Evolutionary conservation across 1,140 invertebrate species (phyloP), one percentile per base, ranked within the genome.

Genomic region (Calliopsis andreniformis): DNA sequence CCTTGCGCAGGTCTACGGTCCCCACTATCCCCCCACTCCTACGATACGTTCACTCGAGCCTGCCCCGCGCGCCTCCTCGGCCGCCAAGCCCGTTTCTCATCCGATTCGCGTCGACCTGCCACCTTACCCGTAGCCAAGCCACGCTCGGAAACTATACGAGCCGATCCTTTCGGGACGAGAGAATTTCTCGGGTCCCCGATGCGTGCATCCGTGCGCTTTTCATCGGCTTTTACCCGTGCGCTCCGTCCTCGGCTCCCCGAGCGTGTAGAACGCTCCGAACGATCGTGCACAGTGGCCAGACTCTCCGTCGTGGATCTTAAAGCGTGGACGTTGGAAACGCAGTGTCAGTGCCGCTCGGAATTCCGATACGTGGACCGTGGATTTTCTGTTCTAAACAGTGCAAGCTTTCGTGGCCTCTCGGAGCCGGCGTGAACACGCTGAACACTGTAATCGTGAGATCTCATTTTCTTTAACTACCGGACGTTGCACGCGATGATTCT

Each of bases 71-170:
- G 47, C 67, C 42, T 39, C 51, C 23, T 39, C 63, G 55, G 30
- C 51, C 62, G 62, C 71, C 71, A 75, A 75, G 71, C 71, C 71
- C 63, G 71, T 75, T 75, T 75, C 71, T 75, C 71, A 75, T 75
- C 71, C 71, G 71, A 67, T 75, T 67, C 43, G 51, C 63, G 71
- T 56, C 71, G 71, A 73, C 71, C 62, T 75, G 51, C 71, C 23
- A 42, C 59, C 16, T 58, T 39, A 10, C 28, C 28, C 42, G 23
- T 56, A 43, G 30, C 71, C 39, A 58, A 75, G 71, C 62, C 39
- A 75, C 71, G 63, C 63, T 75, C 18, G 42, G 35, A 14, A 58
- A n/a, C 47, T 72, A n/a, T n/a, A 53, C 35, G 70, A 49, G 23
- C 58, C 53, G 67, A 70, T 72, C 59, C 32, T 72, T 32, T 72